Conservation (phyloP, 2,888 invertebrate genomes). For the Eilema caniola region DNA sequence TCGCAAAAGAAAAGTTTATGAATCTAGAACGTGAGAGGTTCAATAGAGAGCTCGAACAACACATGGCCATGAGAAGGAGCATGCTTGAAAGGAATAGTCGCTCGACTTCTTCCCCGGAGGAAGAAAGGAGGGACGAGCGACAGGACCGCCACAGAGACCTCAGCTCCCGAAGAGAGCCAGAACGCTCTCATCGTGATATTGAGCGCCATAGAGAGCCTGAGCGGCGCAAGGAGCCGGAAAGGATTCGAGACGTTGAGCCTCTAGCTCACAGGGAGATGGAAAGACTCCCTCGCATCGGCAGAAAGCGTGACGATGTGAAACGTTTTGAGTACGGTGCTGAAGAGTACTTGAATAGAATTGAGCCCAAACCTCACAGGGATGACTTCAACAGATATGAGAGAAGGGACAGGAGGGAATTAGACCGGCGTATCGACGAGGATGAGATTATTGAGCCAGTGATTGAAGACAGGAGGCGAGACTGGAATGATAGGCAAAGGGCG, state of each 20-base stretch:
- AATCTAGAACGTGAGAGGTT: slow-evolving; percentile 91
- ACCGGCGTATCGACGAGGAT: slow-evolving; percentile 81
- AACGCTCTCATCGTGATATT: slow-evolving; percentile 77
- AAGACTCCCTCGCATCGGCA: slow-evolving; percentile 78
- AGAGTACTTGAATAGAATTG: slow-evolving; percentile 77
- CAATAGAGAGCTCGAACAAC: slow-evolving; percentile 85
- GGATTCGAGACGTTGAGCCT: slow-evolving; percentile 67
- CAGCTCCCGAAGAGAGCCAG: slow-evolving; percentile 80
- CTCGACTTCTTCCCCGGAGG: slow-evolving; percentile 85
- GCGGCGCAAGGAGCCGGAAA: slow-evolving; percentile 73
- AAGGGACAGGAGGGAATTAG: slow-evolving; percentile 77
- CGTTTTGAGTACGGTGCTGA: slow-evolving; percentile 80
- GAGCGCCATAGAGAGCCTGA: slow-evolving; percentile 74
- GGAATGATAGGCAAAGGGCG: slow-evolving; percentile 79
- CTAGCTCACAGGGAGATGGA: slow-evolving; percentile 76
- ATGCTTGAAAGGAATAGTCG: slow-evolving; percentile 84
- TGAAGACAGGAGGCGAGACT: slow-evolving; percentile 77
- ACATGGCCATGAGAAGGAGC: slow-evolving; percentile 83
- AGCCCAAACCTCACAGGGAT: slow-evolving; percentile 74
- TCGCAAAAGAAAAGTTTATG: slow-evolving; percentile 95
- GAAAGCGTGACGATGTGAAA: slow-evolving; percentile 79
- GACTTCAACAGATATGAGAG: slow-evolving; percentile 75
- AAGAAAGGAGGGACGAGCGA: slow-evolving; percentile 84
- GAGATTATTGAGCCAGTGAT: slow-evolving; percentile 81
- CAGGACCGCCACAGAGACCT: slow-evolving; percentile 77